Evolutionary conservation across 1,140 invertebrate genomes (phyloP), one percentile per base, ranked within the genome.

Genomic region (Drosophila gunungcola): DNA sequence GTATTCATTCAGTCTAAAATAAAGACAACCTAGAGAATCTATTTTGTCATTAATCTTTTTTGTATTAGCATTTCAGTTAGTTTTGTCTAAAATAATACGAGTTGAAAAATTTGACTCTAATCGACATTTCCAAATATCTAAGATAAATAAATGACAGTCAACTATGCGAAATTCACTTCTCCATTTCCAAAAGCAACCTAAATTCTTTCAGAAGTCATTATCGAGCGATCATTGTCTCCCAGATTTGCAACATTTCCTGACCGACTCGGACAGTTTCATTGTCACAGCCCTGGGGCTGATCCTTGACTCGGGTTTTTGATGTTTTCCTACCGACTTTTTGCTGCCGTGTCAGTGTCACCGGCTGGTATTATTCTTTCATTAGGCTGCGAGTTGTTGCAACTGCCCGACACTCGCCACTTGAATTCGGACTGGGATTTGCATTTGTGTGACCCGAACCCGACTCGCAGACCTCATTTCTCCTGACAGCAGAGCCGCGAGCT

Each of bases 311-410:
- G 43, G 57, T 61, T 55, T 45, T 51, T 62, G 49, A 39, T 61
- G 65, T 51, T 69, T 36, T 61, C 32, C 27, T 34, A 32, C 27
- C 38, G 67, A 46, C 48, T 72, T 55, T 55, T 42, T 73, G 57
- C 65, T 77, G 79, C 65, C 62, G 70, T 80, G 83, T 84, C 80
- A 79, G 57, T 83, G 80, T 84, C 80, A 84, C 70, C 60, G 41
- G 25, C 67, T 16, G 49, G 64, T 88, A 83, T 88, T 88, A 84
- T 88, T 88, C 84, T 88, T 88, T 89, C 84, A 88, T 88, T 89
- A 84, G 78, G 65, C 62, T 34, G 65, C 16, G 60, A 55, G 67
- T 69, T 75, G 56, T 58, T 72, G 60, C 78, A 81, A 81, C 62
- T 84, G 74, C 45, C 16, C 49, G 72, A 55, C 62, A 57, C 45